Evolutionary conservation across 2,797 vertebrate species (phyloP).

Genomic region (Enteromius afrohamiltoni): DNA sequence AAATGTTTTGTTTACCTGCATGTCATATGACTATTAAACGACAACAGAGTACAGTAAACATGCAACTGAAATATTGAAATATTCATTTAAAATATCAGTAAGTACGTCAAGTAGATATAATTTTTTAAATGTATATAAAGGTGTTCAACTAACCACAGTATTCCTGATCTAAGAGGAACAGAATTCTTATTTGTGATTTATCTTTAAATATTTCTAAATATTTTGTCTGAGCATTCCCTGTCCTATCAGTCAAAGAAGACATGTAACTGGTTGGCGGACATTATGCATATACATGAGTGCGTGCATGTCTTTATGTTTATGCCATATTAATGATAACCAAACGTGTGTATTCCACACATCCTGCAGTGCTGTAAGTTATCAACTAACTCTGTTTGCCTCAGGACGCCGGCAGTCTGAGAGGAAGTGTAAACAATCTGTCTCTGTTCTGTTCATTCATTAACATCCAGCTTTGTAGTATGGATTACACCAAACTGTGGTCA

Average conservation of each 20-base stretch:
- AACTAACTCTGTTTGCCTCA: slow-evolving; percentile 14
- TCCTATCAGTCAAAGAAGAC: background rate
- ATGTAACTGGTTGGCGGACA: background rate
- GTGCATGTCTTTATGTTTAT: slow-evolving; percentile 35
- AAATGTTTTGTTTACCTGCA: background rate
- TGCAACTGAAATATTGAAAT: background rate
- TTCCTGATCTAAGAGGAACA: background rate
- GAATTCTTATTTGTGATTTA: background rate
- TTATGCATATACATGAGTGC: background rate
- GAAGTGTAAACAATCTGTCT: slow-evolving; percentile 33
- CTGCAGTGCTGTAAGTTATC: slow-evolving; percentile 20
- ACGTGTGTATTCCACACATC: background rate
- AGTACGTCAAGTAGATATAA: background rate
- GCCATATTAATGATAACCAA: background rate
- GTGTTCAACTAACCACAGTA: background rate
- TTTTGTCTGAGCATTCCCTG: background rate
- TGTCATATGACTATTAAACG: background rate
- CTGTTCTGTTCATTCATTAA: slow-evolving; percentile 35
- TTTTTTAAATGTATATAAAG: too few species aligned
- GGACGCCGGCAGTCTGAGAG: slow-evolving; percentile 16
- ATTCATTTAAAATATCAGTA: background rate
- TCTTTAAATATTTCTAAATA: background rate
- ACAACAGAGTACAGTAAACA: background rate
- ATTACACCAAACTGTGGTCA: slow-evolving; percentile 24
- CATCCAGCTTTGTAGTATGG: slow-evolving; percentile 18